A percentile compares a stretch with the other conserved stretches of the same genome.
These are phyloP conservation scores for Anastatus disparis DNA, from an alignment of 1,140 invertebrate species.

Conservation along the genomic window DNA sequence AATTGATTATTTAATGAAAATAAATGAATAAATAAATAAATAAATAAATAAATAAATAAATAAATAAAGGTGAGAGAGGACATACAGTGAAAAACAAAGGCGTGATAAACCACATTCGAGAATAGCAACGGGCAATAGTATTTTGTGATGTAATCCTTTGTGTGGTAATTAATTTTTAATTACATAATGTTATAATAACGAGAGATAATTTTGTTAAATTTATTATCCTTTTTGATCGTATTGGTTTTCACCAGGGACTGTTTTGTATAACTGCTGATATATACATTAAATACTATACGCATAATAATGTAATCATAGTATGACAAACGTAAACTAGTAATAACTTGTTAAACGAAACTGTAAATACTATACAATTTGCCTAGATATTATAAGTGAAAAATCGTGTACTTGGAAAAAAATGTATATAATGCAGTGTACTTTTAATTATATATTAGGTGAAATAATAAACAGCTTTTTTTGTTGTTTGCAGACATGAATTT, in stretches of 20 bases:
- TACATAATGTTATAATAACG: constrained; percentile 55
- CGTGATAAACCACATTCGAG: constrained; percentile 36
- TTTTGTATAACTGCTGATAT: constrained; percentile 65
- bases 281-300: constrained; percentile 55
- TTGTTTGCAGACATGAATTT: constrained; percentile 64
- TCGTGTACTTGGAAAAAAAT: constrained; percentile 66
- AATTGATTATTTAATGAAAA: constrained; percentile 40
- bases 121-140: constrained; percentile 59
- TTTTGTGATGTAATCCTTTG: constrained; percentile 61
- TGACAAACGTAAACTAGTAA: constrained; percentile 54
- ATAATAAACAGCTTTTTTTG: constrained; percentile 67
- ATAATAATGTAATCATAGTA: constrained; percentile 62
- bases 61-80: constrained; percentile 27
- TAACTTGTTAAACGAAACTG: constrained; percentile 59
- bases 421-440: constrained; percentile 69
- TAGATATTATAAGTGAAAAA: constrained; percentile 63
- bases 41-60: constrained; percentile 17
- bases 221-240: constrained; percentile 60
- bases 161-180: constrained; percentile 61
- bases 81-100: constrained; percentile 38
- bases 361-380: constrained; percentile 63
- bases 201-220: constrained; percentile 60
- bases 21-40: constrained; percentile 39
- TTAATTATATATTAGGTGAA: constrained; percentile 65
- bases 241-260: constrained; percentile 65